These are phyloP conservation scores for Tenthredo scrophulariae DNA, from an alignment of 2,888 invertebrate species.

Conservation along the genomic window DNA sequence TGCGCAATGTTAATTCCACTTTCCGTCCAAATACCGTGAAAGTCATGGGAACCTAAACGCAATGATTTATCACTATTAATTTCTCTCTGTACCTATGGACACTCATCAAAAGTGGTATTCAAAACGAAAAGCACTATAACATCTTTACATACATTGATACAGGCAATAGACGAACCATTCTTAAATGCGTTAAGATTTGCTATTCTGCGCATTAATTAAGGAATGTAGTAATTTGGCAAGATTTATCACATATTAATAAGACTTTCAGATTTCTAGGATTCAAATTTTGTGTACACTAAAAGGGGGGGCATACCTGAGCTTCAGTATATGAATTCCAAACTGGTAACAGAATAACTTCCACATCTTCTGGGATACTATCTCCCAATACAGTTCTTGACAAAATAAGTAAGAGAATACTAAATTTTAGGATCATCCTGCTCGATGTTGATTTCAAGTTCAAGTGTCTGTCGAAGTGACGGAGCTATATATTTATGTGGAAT, in stretches of 20 bases:
- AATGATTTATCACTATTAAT: slow-evolving; percentile 11
- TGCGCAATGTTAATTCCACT: slow-evolving; percentile 82
- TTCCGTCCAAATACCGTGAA: slow-evolving; percentile 73
- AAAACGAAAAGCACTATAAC: background rate
- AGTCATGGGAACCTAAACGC: slow-evolving; percentile 68
- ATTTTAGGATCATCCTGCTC: slow-evolving; percentile 60
- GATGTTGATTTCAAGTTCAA: slow-evolving; percentile 61
- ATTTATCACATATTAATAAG: background rate
- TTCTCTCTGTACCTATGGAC: background rate
- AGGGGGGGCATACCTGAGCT: slow-evolving; percentile 58
- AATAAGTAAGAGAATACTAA: slow-evolving; percentile 58
- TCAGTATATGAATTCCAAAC: slow-evolving; percentile 60
- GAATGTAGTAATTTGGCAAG: background rate
- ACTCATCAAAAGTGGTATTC: slow-evolving; percentile 28
- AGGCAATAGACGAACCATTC: background rate
- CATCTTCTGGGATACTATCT: slow-evolving; percentile 56
- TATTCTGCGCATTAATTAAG: background rate
- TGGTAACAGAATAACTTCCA: slow-evolving; percentile 66
- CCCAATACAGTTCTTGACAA: slow-evolving; percentile 44
- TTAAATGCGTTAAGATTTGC: background rate
- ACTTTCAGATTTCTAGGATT: background rate
- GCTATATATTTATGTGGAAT: slow-evolving; percentile 62
- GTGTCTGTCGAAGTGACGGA: slow-evolving; percentile 56
- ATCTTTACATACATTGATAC: background rate
- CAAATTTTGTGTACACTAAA: background rate